A percentile compares a stretch with the other conserved stretches of the same genome.
These are phyloP conservation scores for Cheilosia pagana DNA, from an alignment of 2,888 invertebrate genomes.

Conservation along the genomic window DNA sequence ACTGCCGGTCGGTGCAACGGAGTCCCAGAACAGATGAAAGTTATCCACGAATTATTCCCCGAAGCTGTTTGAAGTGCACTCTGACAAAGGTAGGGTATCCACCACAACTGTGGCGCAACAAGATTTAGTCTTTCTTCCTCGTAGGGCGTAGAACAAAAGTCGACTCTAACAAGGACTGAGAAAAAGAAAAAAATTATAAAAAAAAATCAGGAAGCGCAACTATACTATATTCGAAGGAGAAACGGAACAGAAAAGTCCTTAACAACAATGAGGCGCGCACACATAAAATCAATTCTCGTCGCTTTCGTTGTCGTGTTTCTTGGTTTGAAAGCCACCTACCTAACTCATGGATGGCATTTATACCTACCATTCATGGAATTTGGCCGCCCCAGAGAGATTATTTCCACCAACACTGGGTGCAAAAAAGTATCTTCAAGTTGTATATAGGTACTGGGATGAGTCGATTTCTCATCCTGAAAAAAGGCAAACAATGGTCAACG, in stretches of 20 bases:
- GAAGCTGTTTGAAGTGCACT: slow-evolving; percentile 35
- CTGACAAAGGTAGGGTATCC: not conserved
- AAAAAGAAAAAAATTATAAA: slow-evolving; percentile 5
- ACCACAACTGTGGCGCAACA: slow-evolving; percentile 40
- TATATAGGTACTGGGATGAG: slow-evolving; percentile 14
- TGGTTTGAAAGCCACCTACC: slow-evolving; percentile 37
- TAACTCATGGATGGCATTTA: slow-evolving; percentile 6
- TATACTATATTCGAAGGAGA: slow-evolving; percentile 15
- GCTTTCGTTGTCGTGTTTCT: slow-evolving; percentile 34
- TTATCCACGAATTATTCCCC: slow-evolving; percentile 69
- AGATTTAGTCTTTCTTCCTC: slow-evolving; percentile 12
- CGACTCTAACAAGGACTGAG: slow-evolving; percentile 45
- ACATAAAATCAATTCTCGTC: slow-evolving; percentile 56
- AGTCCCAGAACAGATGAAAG: slow-evolving; percentile 60
- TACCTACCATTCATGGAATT: slow-evolving; percentile 28
- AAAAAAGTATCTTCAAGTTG: slow-evolving; percentile 41
- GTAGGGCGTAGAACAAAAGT: slow-evolving; percentile 47
- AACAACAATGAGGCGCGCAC: slow-evolving; percentile 57
- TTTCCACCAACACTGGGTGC: not conserved
- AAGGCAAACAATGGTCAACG: slow-evolving; percentile 69
- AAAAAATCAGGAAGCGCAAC: slow-evolving; percentile 24
- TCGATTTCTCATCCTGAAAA: slow-evolving; percentile 53
- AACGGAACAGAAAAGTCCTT: slow-evolving; percentile 46
- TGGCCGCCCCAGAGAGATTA: slow-evolving; percentile 29
- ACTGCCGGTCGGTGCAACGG: slow-evolving; percentile 9